These are phyloP conservation scores for Pheosia gnoma DNA, from an alignment of 2,888 invertebrate genomes.

Conservation along the genomic window DNA sequence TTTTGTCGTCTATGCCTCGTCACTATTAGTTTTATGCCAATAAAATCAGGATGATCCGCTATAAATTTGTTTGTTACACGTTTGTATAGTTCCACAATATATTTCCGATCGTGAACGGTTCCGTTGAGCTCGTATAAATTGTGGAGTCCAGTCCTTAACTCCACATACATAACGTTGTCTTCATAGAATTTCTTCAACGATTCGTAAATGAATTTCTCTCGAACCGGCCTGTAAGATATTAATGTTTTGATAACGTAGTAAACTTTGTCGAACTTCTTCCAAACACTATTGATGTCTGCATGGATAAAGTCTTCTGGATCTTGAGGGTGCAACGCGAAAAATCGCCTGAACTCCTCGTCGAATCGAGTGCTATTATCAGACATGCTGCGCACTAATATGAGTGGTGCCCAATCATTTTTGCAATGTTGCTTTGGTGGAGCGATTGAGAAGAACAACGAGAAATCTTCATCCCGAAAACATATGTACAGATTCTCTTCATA, in stretches of 20 bases:
- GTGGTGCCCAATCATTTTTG: conserved; percentile 73
- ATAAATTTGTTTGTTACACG: conserved; percentile 83
- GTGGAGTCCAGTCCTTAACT: conserved; percentile 85
- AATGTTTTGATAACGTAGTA: conserved; percentile 81
- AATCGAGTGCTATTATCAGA: conserved; percentile 72
- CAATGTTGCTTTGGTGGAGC: conserved; percentile 61
- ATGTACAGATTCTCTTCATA: conserved; percentile 85
- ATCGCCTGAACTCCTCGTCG: conserved; percentile 78
- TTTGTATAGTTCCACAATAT: conserved; percentile 83
- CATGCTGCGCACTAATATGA: conserved; percentile 73
- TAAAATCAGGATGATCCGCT: conserved; percentile 84
- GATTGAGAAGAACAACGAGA: conserved; percentile 66
- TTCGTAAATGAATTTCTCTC: conserved; percentile 85
- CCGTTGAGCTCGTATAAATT: conserved; percentile 86
- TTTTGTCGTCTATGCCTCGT: conserved; percentile 49
- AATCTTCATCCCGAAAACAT: conserved; percentile 60
- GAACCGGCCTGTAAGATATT: conserved; percentile 85
- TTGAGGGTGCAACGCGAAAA: conserved; percentile 81
- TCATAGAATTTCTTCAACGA: conserved; percentile 85
- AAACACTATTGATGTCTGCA: conserved; percentile 81
- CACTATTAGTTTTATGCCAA: conserved; percentile 88
- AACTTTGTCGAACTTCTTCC: conserved; percentile 83
- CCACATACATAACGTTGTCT: conserved; percentile 89
- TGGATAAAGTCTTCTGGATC: conserved; percentile 61
- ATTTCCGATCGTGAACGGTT: conserved; percentile 74